Base-by-base conservation (phyloP, 2,797 vertebrate species). In the Lates japonicus region DNA sequence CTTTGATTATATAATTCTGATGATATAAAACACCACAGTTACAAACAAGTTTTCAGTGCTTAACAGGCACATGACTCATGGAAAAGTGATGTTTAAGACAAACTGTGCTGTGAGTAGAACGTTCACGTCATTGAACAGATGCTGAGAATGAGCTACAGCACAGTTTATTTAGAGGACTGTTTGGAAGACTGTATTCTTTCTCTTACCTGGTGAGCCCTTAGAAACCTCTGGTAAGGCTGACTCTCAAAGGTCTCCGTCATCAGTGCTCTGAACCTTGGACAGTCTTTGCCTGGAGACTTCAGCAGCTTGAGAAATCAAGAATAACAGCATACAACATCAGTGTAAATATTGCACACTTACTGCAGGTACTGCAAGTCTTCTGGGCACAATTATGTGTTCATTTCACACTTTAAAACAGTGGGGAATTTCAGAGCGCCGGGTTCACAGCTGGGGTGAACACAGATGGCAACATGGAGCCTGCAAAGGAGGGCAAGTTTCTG, bases 211-310 rank as follows among this genome's bases (percentile, higher is more conserved):
- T 96, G 95, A 73, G 90, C 86, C 76, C 91, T 82, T 70, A 96
- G 91, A 77, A 94, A 95, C 39, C 76, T 87, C 90, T 94, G 95
- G 90, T 96, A 96, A n/a, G 93, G 91, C 1, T 86, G 55, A 0
- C 94, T 95, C 77, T 95, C 93, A 1, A 93, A 94, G 19, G 96
- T 95, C 78, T 96, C 95, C 4, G 90, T 93, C 92, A 97, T 95
- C 81, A 97, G 88, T 8, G 94, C 86, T 20, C 89, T 93, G 85
- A 96, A 96, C 66, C 86, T 90, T 4, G 95, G 95, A 82, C 96
- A 96, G 74, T 94, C 93, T 88, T 94, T 95, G 35, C 92, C 93
- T 17, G 96, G 94, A 69, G 96, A 95, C 88, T 90, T 96, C 81
- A 97, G 74, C 83, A 97, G 92, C 97, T 97, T 88, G 57, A 84